Evolutionary conservation across 2,888 invertebrate genomes (phyloP).

Genomic region (Eudasyphora cyanicolor): DNA sequence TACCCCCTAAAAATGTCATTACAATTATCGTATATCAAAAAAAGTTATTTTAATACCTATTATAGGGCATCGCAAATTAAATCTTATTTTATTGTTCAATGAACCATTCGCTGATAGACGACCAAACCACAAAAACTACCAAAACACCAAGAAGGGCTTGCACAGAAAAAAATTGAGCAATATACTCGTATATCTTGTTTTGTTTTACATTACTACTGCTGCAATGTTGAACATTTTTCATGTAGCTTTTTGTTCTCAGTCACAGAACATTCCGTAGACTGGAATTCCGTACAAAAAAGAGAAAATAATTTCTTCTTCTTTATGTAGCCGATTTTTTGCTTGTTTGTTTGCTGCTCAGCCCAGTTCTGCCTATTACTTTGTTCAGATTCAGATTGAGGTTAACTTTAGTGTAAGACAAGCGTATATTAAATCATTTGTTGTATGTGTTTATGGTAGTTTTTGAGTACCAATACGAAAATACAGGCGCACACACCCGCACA

Average conservation of each 20-base stretch:
- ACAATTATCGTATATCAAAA: too few relatives aligned
- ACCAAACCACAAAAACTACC: too few relatives aligned
- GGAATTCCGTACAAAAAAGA: neutral
- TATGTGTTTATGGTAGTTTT: neutral
- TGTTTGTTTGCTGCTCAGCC: neutral
- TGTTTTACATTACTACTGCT: neutral
- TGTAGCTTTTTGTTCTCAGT: neutral
- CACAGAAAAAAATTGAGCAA: neutral
- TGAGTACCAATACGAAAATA: neutral
- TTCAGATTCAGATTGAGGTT: neutral
- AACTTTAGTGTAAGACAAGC: neutral
- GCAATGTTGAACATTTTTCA: neutral
- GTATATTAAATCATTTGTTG: constrained; percentile 22
- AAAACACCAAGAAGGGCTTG: too few relatives aligned
- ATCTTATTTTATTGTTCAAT: neutral
- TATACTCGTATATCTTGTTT: neutral
- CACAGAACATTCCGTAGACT: neutral
- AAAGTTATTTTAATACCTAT: too few relatives aligned
- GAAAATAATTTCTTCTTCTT: neutral
- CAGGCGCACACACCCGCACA: neutral
- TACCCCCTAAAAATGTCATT: too few relatives aligned
- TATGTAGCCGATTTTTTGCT: too few relatives aligned
- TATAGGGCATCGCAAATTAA: neutral
- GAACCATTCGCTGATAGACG: neutral
- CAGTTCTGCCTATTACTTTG: neutral